Evolutionary conservation across 2,797 vertebrate species (phyloP), one percentile per base, ranked within the genome.

Genomic region (Margarornis squamiger): DNA sequence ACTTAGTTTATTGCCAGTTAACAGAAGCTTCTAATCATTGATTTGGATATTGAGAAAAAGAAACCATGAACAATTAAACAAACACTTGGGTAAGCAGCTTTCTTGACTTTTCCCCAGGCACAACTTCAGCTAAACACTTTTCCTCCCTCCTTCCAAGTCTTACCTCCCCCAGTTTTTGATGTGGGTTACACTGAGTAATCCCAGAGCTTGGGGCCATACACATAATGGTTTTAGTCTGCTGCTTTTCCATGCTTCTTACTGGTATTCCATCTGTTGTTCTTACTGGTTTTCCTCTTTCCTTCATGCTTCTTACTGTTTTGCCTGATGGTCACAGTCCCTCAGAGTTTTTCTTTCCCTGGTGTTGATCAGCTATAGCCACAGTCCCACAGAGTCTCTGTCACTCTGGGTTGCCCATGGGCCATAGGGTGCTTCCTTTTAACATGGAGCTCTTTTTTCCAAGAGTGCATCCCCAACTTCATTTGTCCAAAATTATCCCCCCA

Each of bases 11-110:
- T 49, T 88, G 36, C 41, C 36, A 65, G 2, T 84, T 75, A 72
- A 90, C 49, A 59, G 29, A 52, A 94, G 30, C 27, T 61, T 84
- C 70, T 79, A 62, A 66, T 70, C 41, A 68, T 63, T 72, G 54
- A 36, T 74, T 73, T 75, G 30, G 32, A 39, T 90, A n/a, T 12
- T 54, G 62, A 86, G 62, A 61, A 91, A 74, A 80, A 65, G 21
- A 86, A 84, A 68, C 18, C 24, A 51, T 12, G 54, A 78, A 52
- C 41, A 88, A 86, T 86, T 88, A 80, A 68, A 36, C 14, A 67
- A 88, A 80, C 13, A 38, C 14, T 55, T 71, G 66, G 16, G 10
- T 71, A 79, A 77, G 22, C 46, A 88, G 2, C n/a, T 85, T 88
- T 70, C 46, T 88, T 85, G 61, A 36, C 30, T 79, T 41, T 86